Evolutionary conservation across 2,113 vertebrate species (phyloP), one percentile per base, ranked within the genome.

Genomic region (Myotis brandtii): DNA sequence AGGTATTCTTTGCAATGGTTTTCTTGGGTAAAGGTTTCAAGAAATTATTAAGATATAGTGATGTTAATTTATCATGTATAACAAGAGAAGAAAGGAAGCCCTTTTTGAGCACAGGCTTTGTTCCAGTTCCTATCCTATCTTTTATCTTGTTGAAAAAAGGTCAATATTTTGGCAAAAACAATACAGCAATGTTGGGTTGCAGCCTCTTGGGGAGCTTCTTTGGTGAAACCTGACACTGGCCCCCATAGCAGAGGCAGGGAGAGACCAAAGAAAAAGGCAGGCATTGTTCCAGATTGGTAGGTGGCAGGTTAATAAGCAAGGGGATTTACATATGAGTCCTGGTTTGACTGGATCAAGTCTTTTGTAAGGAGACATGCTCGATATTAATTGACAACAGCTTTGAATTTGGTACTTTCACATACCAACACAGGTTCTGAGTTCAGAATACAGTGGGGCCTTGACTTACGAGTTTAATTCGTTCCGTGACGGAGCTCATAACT

Each of bases 151-250:
- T 91, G 85, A 91, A 93, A 94, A 66, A 95, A 94, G 82, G 67
- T 90, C 72, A 91, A 25, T 64, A 66, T 90, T 96, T 95, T 95
- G 81, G 91, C 94, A 96, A 76, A 95, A 94, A 92, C 69, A 67
- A 6, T 21, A 64, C 0, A n/a, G 72, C 69, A 56, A 72, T 95
- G 82, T 46, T 46, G 72, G 72, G 72, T 75, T 75, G 25, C 40
- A 46, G 40, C 40, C 40, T 27, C 40, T 73, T 27, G 23, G 72
- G 23, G 72, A 73, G 72, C 40, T 46, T 75, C 40, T 43, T 13
- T 2, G 72, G 40, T 75, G 40, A 75, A 73, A 75, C 46, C 23
- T 46, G 40, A 75, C 43, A 46, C 13, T 30, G 25, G 6, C 72
- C 20, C 66, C 40, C 5, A 46, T 16, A 75, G 14, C 73, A 30